These are phyloP conservation scores for Lottia scabra DNA, from an alignment of 2,888 invertebrate species.

Conservation along the genomic window DNA sequence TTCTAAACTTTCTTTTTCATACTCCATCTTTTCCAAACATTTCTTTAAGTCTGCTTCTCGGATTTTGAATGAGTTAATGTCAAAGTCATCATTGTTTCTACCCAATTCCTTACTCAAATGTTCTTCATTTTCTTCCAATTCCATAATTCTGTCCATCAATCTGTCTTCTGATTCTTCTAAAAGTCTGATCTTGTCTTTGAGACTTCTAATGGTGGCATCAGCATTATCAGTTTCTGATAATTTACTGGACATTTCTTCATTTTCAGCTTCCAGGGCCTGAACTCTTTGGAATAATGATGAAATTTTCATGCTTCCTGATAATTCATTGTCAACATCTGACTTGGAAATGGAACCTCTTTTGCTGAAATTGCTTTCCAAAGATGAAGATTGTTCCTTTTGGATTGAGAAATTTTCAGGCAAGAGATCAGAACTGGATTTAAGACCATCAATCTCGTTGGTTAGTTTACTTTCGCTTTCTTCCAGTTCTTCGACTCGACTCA, in stretches of 20 bases:
- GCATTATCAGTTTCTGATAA: slow-evolving; percentile 32
- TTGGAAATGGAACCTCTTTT: not conserved
- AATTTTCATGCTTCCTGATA: not conserved
- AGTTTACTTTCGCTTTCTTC: slow-evolving; percentile 39
- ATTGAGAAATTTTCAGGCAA: slow-evolving; percentile 11
- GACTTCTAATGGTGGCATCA: slow-evolving; percentile 20
- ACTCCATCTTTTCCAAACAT: slow-evolving; percentile 16
- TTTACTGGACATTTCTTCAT: slow-evolving; percentile 40
- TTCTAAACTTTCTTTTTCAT: slow-evolving; percentile 29
- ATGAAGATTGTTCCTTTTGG: slow-evolving; percentile 7
- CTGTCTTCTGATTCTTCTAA: slow-evolving; percentile 59
- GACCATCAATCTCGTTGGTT: slow-evolving; percentile 25
- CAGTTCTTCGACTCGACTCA: slow-evolving; percentile 46
- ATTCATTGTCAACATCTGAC: not conserved
- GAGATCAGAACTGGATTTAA: slow-evolving; percentile 1
- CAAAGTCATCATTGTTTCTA: slow-evolving; percentile 25
- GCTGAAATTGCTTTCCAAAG: not conserved
- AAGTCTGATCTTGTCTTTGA: slow-evolving; percentile 51
- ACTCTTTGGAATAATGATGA: slow-evolving; percentile 48
- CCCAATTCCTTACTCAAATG: slow-evolving; percentile 37
- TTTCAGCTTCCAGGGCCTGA: slow-evolving; percentile 50
- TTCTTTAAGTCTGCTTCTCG: slow-evolving; percentile 15
- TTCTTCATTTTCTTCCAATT: slow-evolving; percentile 52
- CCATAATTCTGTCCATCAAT: slow-evolving; percentile 60
- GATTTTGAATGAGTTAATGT: slow-evolving; percentile 4